A percentile compares a stretch with the other conserved stretches of the same genome.
Evolutionary conservation across 2,113 vertebrate genomes (phyloP).

Genomic region (Cheilinus undulatus): DNA sequence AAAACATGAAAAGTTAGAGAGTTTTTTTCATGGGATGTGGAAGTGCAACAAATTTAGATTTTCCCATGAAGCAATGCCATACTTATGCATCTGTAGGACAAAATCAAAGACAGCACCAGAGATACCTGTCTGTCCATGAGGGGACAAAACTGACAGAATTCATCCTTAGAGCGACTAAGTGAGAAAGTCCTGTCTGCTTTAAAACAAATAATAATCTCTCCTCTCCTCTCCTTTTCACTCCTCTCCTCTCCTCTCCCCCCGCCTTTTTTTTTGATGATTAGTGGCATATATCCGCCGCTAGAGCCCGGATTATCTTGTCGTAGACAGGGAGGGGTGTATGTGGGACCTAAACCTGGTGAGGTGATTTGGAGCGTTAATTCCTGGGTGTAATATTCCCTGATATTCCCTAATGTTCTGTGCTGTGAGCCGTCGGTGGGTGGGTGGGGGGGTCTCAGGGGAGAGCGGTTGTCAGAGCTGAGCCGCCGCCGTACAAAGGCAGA

Average conservation of each 20-base stretch:
- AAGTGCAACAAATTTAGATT: too few relatives aligned
- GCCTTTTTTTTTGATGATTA: slow-evolving; percentile 81
- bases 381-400: slow-evolving; percentile 86
- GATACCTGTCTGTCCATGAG: too few relatives aligned
- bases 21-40: too few relatives aligned
- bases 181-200: too few relatives aligned
- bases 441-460: slow-evolving; percentile 76
- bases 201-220: too few relatives aligned
- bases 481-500: slow-evolving; percentile 77
- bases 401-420: slow-evolving; percentile 81
- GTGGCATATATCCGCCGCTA: slow-evolving; percentile 80
- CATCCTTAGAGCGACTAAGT: too few relatives aligned
- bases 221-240: slow-evolving; percentile 36
- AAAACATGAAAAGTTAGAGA: too few relatives aligned
- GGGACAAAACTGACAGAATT: too few relatives aligned
- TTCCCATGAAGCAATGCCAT: too few relatives aligned
- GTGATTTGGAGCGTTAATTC: slow-evolving; percentile 85
- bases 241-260: slow-evolving; percentile 13
- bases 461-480: slow-evolving; percentile 80
- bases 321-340: slow-evolving; percentile 74
- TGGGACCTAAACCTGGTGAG: slow-evolving; percentile 78
- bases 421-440: slow-evolving; percentile 50
- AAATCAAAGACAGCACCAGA: too few relatives aligned
- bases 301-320: slow-evolving; percentile 84
- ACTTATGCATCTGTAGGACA: too few relatives aligned